phyloP scores from a whole-genome alignment of 2,113 vertebrate genomes.

The Anarrhichthys ocellatus region DNA sequence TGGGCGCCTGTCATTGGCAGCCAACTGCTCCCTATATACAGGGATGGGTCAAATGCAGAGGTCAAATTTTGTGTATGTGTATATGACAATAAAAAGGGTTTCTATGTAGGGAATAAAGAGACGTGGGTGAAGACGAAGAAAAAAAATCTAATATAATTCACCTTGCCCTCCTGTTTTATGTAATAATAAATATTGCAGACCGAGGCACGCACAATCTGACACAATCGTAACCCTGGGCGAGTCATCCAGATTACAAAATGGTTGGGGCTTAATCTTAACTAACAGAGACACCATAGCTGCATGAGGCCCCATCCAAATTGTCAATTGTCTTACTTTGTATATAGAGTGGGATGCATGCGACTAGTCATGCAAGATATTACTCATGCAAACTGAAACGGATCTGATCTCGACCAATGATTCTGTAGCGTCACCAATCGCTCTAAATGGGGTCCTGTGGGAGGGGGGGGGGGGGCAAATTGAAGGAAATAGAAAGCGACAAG shows the following conservation, averaged over 20 bases:
- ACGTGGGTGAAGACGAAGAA: neutral
- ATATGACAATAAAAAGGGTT: too few relatives aligned
- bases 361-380: conserved; percentile 54
- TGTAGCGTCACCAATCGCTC: conserved; percentile 52
- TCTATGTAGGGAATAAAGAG: neutral
- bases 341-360: conserved; percentile 13
- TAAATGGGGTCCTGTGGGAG: conserved; percentile 45
- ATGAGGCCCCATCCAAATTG: conserved; percentile 27
- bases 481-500: conserved; percentile 53
- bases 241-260: conserved; percentile 31
- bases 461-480: conserved; percentile 6
- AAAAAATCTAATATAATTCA: neutral
- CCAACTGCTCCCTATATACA: too few relatives aligned
- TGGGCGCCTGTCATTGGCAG: too few relatives aligned
- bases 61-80: too few relatives aligned
- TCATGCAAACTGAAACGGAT: conserved; percentile 42
- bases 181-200: conserved; percentile 9
- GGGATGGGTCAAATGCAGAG: too few relatives aligned
- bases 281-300: conserved; percentile 9
- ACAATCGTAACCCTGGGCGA: conserved; percentile 1
- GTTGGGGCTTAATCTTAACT: conserved; percentile 18
- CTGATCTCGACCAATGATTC: conserved; percentile 10
- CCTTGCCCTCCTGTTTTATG: neutral
- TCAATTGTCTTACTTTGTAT: conserved; percentile 30
- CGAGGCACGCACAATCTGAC: neutral